Conservation (phyloP, 2,888 invertebrate genomes). For the Lamellibrachia satsuma region DNA sequence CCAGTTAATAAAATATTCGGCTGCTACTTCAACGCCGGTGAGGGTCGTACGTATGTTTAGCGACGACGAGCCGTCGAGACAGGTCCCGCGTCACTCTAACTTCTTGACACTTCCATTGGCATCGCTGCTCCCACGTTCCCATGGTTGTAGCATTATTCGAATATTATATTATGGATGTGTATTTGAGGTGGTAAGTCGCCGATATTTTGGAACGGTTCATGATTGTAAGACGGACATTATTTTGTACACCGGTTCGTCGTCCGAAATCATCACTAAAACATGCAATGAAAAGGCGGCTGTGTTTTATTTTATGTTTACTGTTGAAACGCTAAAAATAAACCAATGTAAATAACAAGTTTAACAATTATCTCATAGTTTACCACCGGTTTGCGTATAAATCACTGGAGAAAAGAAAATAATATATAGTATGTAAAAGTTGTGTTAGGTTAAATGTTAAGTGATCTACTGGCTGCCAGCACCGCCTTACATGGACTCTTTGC, state of each 20-base stretch:
- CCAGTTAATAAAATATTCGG: conserved; percentile 9
- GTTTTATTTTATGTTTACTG: neutral
- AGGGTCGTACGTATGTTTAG: neutral
- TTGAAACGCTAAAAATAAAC: neutral
- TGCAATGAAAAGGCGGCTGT: neutral
- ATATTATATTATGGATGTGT: neutral
- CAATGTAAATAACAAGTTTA: neutral
- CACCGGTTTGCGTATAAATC: neutral
- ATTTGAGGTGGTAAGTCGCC: neutral
- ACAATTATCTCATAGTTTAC: neutral
- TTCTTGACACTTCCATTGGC: neutral
- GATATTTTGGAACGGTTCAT: too few species aligned
- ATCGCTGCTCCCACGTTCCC: neutral
- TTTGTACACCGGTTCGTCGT: too few species aligned
- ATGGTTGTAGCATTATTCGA: neutral
- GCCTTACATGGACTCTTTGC: too few species aligned
- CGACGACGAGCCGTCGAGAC: neutral
- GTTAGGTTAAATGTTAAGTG: neutral
- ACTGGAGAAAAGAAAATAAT: neutral
- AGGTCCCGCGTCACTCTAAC: neutral
- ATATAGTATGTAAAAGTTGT: neutral
- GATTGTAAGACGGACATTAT: too few species aligned
- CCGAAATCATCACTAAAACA: too few species aligned
- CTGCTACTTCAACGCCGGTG: neutral
- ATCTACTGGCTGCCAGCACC: too few species aligned